Evolutionary conservation across 2,888 invertebrate genomes (phyloP), one percentile per base, ranked within the genome.

Genomic region (Diogma glabrata): DNA sequence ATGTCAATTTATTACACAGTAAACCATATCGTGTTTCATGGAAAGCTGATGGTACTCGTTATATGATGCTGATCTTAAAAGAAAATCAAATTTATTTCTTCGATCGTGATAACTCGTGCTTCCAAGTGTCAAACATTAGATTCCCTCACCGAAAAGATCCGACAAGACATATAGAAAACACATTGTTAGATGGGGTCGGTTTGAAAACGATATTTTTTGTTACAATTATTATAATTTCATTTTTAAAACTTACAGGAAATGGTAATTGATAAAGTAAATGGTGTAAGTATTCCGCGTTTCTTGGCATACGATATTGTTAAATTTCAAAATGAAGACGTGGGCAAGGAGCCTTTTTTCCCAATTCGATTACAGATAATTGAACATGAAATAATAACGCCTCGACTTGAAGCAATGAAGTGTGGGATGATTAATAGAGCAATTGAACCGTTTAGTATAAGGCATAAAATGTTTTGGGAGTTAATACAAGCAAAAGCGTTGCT

Each of bases 21-120:
- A 88, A 88, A 63, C 88, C 89, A 0, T 99, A 99, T 64, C 81
- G 84, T 65, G 96, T 99, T 1, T 97, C 96, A 2, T 99, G 99
- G 99, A 99, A 99, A 67, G 99, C 99, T 9, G 99, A 99, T 69
- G 99, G 99, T 30, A 89, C 48, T 1, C 87, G 95, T 62, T 99
- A 94, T 67, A 88, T 99, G 89, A 91, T 99, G 91, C 72, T 95
- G 38, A 92, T 99, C 56, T 82, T 90, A 60, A 87, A 84, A 19
- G 79, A 81, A 58, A 77, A 86, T 56, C 82, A 92, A 64, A 79
- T 95, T 14, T 99, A 86, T 65, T 92, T 97, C 73, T 73, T 97
- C 61, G 99, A 99, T 74, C 78, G 99, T 63, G 94, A 99, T 71
- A 86, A 95, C 71, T 85, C 87, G 59, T 84, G 92, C 46, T 99